Base-by-base conservation (phyloP, 2,797 vertebrate species). In the Platyrinchus mystaceus region DNA sequence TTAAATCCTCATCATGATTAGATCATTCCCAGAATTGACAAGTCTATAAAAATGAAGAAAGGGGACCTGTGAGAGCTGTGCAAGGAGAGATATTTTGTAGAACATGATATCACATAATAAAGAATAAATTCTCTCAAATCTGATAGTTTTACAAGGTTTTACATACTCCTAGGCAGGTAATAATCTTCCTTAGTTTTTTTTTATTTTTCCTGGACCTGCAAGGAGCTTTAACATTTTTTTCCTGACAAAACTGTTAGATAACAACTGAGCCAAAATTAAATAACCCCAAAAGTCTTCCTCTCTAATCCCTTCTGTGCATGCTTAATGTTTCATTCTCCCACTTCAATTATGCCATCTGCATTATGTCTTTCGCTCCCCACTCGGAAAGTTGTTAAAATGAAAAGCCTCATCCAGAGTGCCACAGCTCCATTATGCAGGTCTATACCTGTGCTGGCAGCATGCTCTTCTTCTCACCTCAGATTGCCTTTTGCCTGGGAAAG, bases 401-500 rank as follows among this genome's bases (percentile, higher is more conserved):
- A 98, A 98, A 97, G 95, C 97, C 97, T 97, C 96, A 97, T 93
- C 92, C 96, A 66, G 98, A 90, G 95, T 69, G 92, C 96, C 92
- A 76, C 93, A 90, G 96, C 97, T 98, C 98, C 97, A 98, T 99
- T 99, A 98, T 99, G 98, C 99, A 99, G 99, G 99, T 98, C 99
- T 98, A 97, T 99, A 99, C 99, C 99, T 99, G 98, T 96, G 98
- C 97, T 96, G 98, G 97, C 98, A 98, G 98, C 97, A 98, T 97
- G 98, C 95, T 98, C 98, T 97, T 98, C 98, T 99, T 99, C 98
- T 98, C 99, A 99, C 99, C 99, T 99, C 98, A 98, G 98, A 99
- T 99, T 99, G 99, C 98, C 98, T 99, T 98, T 98, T 98, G 98
- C 98, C 97, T 98, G 92, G 97, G 92, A 97, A 98, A 97, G 96